Evolutionary conservation across 2,113 vertebrate genomes (phyloP).

Genomic region (Lichenostomus cassidix): DNA sequence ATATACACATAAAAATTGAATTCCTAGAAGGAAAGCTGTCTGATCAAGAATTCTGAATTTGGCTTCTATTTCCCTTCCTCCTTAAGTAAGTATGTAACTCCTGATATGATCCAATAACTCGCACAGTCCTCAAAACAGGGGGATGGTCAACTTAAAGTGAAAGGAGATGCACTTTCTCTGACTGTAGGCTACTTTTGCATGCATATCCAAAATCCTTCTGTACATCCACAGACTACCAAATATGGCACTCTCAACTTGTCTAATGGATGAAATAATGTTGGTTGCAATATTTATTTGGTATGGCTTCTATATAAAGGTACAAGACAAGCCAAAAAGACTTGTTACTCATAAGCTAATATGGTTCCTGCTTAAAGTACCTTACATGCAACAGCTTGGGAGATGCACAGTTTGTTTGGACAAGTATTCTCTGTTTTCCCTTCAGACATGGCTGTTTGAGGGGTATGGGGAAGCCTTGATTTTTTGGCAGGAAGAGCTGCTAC

Average conservation of each 20-base stretch:
- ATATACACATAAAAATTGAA: neutral
- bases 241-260: neutral
- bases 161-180: neutral
- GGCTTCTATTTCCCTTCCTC: neutral
- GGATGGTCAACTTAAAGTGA: neutral
- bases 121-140: neutral
- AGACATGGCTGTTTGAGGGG: neutral
- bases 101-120: neutral
- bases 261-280: neutral
- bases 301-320: rapidly evolving
- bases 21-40: neutral
- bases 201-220: neutral
- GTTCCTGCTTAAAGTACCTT: neutral
- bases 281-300: neutral
- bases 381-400: neutral
- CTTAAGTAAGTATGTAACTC: neutral
- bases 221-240: neutral
- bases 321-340: neutral
- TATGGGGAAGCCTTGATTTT: rapidly evolving
- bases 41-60: neutral
- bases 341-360: neutral
- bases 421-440: neutral
- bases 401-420: neutral
- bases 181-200: neutral
- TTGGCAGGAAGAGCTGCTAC: neutral